Evolutionary conservation across 2,113 vertebrate genomes (phyloP), one percentile per base, ranked within the genome.

Genomic region (Phasianus colchicus): DNA sequence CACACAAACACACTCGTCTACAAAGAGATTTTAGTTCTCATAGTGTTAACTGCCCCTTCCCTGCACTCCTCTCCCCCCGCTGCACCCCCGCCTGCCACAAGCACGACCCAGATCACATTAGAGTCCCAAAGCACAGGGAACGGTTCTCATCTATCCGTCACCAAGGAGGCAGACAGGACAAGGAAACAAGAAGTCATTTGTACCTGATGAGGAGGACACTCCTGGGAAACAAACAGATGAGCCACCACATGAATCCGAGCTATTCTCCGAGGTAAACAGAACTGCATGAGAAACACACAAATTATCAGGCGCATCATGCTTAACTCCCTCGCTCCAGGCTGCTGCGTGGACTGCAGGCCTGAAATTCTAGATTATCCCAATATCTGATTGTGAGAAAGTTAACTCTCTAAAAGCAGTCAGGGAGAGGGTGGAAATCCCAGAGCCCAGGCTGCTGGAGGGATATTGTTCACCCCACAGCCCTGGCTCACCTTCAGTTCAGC

Each of bases 161-260:
- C 98, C 98, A 98, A 98, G 98, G 98, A 98, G 98, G 98, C 98
- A 98, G 98, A 97, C 98, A 72, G 98, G 96, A 97, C 82, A 7
- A 90, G 95, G 98, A 97, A 99, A 99, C 98, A 99, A 98, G 92
- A 98, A 98, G 98, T 97, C 98, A 97, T 98, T 98, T 99, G 98
- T 98, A 98, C 98, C 98, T 97, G 98, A 98, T 97, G 98, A 98
- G 98, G 98, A 98, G 97, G 98, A 98, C 98, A 98, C 98, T 98
- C 98, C 98, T 98, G 98, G 98, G 98, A 98, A 98, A 98, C 98
- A 98, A 98, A 98, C 98, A 98, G 98, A 98, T 98, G 98, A 98
- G 98, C 98, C 97, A 98, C 97, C 94, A 91, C 96, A 97, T 97
- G 98, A 98, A 99, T 98, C 97, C 96, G 98, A 98, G 97, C 98